These are phyloP conservation scores for Cossypha caffra DNA, from an alignment of 2,797 vertebrate species.

Conservation along the genomic window DNA sequence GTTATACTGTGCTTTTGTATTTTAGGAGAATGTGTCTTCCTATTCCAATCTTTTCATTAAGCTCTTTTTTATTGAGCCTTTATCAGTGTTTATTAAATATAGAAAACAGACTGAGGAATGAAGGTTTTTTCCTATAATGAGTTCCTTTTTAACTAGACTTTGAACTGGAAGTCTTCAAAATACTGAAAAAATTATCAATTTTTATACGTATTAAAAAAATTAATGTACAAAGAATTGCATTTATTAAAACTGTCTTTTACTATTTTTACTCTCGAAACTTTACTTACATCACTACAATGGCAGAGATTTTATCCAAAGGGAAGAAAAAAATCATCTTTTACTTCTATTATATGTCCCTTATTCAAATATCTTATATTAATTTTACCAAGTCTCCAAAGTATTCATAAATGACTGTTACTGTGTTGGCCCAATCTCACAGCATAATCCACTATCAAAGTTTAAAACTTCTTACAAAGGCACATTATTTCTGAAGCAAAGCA, in stretches of 20 bases:
- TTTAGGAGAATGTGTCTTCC: background rate
- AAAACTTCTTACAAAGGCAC: background rate
- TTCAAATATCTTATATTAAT: background rate
- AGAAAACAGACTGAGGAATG: background rate
- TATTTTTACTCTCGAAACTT: background rate
- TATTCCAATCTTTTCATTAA: background rate
- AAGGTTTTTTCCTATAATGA: background rate
- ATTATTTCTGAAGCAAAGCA: background rate
- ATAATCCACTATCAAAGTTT: background rate
- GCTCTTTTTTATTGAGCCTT: background rate
- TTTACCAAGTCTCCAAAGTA: background rate
- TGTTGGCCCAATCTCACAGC: background rate
- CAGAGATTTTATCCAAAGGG: background rate
- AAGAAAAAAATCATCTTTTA: background rate
- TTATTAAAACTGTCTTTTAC: background rate
- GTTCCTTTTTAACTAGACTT: background rate
- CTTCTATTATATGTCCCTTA: background rate
- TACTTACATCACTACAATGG: background rate
- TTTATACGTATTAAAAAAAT: background rate
- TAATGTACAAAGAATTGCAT: background rate
- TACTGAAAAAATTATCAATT: background rate
- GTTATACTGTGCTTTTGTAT: background rate
- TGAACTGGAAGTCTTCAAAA: background rate
- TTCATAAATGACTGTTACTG: background rate
- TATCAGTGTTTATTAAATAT: conserved; percentile 11